Percentiles rank a stretch among this genome's conserved stretches.
Evolutionary conservation across 1,140 invertebrate genomes (phyloP).

Genomic region (Araneus ventricosus): DNA sequence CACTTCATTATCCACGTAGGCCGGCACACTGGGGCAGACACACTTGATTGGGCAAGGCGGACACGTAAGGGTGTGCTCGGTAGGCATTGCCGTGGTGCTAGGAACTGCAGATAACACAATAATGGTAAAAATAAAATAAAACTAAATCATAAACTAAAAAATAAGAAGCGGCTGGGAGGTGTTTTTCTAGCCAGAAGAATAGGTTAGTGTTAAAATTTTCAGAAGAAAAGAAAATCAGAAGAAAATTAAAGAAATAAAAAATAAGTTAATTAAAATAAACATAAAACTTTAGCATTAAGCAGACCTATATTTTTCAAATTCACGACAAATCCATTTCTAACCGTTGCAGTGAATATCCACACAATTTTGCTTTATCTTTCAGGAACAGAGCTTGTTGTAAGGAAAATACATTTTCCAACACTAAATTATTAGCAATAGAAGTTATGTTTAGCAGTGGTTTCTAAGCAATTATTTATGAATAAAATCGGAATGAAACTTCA

Average conservation of each 20-base stretch:
- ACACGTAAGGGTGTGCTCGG: conserved; percentile 46
- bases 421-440: too few relatives aligned
- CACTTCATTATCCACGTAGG: conserved; percentile 61
- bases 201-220: not conserved
- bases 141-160: conserved; percentile 22
- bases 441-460: too few relatives aligned
- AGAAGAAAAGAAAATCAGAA: not conserved
- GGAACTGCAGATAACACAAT: conserved; percentile 55
- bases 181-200: not conserved
- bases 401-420: too few relatives aligned
- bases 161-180: not conserved
- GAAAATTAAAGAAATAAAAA: not conserved
- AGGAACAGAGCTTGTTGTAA: too few relatives aligned
- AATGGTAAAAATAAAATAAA: conserved; percentile 49
- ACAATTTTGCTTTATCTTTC: too few relatives aligned
- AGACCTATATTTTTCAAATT: too few relatives aligned
- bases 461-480: too few relatives aligned
- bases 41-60: conserved; percentile 70
- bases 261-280: not conserved
- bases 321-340: too few relatives aligned
- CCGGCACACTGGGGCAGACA: conserved; percentile 50
- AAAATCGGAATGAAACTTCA: too few relatives aligned
- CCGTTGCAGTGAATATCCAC: too few relatives aligned
- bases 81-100: conserved; percentile 43
- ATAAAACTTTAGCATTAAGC: not conserved